Base-by-base conservation (phyloP, 2,113 vertebrate genomes). In the Trogon surrucura region DNA sequence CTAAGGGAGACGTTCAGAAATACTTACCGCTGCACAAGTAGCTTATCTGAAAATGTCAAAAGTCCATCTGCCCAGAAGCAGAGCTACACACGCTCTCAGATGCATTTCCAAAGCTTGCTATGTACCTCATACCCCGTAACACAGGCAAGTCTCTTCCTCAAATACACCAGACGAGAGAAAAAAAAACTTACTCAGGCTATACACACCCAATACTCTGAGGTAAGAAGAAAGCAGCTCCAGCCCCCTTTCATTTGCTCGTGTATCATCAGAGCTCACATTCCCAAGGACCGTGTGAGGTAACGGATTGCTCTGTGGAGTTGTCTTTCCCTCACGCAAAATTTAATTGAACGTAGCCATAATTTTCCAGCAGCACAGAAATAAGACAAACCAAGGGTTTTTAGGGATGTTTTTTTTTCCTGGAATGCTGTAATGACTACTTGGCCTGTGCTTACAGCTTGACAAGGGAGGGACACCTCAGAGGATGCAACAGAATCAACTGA, bases 1-100 rank as follows among this genome's bases (percentile, higher is more conserved):
- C 50, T 57, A 54, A 66, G 62, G 65, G 41, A 82, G 54, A 66
- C 79, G 87, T 95, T 95, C 70, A 69, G 78, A 93, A 94, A 79
- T 71, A 65, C 23, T 75, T 88, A 69, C 53, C 50, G 38, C 21
- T 57, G 57, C 53, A 80, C 14, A 74, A 91, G 44, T 17, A 67
- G 50, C 32, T 60, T 67, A 70, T 72, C 89, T 84, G n/a, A 57
- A 87, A 84, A 85, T 64, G 57, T 87, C 70, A 62, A 0, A 83
- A 82, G 73, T 54, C 22, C 2, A 3, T 34, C 71, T 50, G 27
- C 41, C 38, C 45, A 72, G 70, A 91, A 86, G 58, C 56, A 82
- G 62, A 95, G 44, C 36, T 75, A 80, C 62, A 22, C 32, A 21
- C 19, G 20, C 36, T 58, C 36, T 75, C 50, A 53, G 61, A 62